Percentiles rank a stretch among this genome's conserved stretches.
Conservation (phyloP, 1,140 invertebrate genomes). For the Dufourea novaeangliae region DNA sequence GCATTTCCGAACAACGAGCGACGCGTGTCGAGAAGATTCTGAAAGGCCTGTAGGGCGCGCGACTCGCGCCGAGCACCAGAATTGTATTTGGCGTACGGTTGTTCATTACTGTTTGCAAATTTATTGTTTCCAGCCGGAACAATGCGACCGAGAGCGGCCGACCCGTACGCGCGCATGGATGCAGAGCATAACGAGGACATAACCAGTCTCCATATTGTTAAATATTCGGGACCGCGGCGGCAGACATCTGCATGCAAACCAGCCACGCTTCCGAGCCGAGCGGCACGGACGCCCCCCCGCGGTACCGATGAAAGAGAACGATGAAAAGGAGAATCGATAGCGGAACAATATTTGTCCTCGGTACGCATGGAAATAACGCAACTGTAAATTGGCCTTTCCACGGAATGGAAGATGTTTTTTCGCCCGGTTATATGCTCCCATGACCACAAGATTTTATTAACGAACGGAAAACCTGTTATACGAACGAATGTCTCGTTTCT, state of each 20-base stretch:
- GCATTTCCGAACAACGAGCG: not conserved
- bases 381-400: not conserved
- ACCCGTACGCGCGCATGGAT: not conserved
- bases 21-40: not conserved
- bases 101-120: constrained; percentile 38
- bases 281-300: not conserved
- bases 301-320: not conserved
- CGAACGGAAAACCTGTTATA: not conserved
- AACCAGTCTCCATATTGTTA: constrained; percentile 59
- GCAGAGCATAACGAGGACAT: constrained; percentile 54
- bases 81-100: constrained; percentile 8
- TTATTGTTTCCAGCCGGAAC: constrained; percentile 26
- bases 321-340: constrained; percentile 49
- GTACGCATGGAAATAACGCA: not conserved
- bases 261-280: too few relatives aligned
- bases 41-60: too few relatives aligned
- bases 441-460: not conserved
- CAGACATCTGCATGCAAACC: constrained; percentile 45
- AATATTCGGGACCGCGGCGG: constrained; percentile 46
- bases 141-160: not conserved
- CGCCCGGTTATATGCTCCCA: not conserved
- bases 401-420: not conserved
- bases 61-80: not conserved
- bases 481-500: not conserved
- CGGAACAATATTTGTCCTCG: constrained; percentile 29